A percentile compares a stretch with the other conserved stretches of the same genome.
Conservation (phyloP, 2,888 invertebrate genomes). For the Serrognathus titanus region DNA sequence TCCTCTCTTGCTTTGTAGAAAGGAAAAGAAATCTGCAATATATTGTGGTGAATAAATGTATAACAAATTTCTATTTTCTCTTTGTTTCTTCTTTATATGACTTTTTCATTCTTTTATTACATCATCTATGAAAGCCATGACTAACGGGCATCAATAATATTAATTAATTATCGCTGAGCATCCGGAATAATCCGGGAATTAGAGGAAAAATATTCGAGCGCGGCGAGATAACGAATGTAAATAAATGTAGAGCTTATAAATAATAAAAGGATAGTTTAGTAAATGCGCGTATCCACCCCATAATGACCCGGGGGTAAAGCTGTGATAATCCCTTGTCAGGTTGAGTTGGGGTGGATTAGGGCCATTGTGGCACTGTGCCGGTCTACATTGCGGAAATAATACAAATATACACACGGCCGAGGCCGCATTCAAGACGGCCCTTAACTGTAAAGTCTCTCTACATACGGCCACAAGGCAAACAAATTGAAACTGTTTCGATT, state of each 20-base stretch:
- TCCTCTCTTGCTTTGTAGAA: too few relatives aligned
- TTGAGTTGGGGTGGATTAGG: slow-evolving; percentile 31
- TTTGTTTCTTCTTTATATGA: too few relatives aligned
- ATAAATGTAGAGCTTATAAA: slow-evolving; percentile 18
- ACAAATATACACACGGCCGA: slow-evolving; percentile 9
- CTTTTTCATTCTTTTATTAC: too few relatives aligned
- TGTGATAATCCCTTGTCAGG: slow-evolving; percentile 37
- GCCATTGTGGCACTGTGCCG: slow-evolving; percentile 21
- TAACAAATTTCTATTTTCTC: too few relatives aligned
- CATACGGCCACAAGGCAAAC: too few relatives aligned
- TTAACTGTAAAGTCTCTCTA: background rate
- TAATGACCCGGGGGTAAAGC: slow-evolving; percentile 31
- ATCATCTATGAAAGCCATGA: too few relatives aligned
- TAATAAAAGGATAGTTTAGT: slow-evolving; percentile 20
- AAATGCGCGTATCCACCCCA: slow-evolving; percentile 20
- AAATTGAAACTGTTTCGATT: too few relatives aligned
- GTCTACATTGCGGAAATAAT: slow-evolving; percentile 21
- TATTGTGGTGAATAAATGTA: too few relatives aligned
- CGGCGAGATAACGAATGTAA: slow-evolving; percentile 11
- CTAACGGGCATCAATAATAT: too few relatives aligned
- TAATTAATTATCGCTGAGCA: too few relatives aligned
- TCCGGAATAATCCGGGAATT: background rate
- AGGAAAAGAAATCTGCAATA: too few relatives aligned
- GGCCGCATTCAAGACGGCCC: background rate
- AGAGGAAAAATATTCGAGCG: slow-evolving; percentile 4